Evolutionary conservation across 1,140 invertebrate genomes (phyloP).

Genomic region (Ctenoplectra terminalis): DNA sequence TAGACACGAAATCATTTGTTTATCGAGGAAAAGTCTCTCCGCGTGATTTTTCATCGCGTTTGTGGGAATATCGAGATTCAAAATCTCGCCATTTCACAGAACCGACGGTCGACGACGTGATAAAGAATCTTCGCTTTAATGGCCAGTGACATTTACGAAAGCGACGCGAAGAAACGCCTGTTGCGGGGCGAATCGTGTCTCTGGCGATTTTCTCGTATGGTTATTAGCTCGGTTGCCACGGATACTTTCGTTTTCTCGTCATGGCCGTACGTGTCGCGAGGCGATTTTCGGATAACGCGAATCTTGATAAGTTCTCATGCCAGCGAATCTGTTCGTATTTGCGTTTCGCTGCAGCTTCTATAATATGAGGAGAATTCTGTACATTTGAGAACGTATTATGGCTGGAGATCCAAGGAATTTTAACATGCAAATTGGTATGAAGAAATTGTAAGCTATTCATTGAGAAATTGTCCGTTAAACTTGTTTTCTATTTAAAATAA

Average conservation of each 20-base stretch:
- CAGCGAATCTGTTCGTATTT: conserved; percentile 12
- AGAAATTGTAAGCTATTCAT: not conserved
- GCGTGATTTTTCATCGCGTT: conserved; percentile 24
- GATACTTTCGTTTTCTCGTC: conserved; percentile 42
- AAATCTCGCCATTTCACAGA: conserved; percentile 1
- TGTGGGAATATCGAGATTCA: not conserved
- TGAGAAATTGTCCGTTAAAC: no score
- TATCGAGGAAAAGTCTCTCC: not conserved
- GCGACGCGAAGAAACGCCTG: conserved; percentile 23
- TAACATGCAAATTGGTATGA: not conserved
- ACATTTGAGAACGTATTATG: not conserved
- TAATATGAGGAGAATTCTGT: not conserved
- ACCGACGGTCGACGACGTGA: not conserved
- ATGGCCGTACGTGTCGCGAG: conserved; percentile 1
- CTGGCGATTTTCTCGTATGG: conserved; percentile 37
- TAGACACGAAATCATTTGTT: fast-evolving
- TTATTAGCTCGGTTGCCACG: conserved; percentile 33
- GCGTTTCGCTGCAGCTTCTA: not conserved
- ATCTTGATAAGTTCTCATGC: conserved; percentile 56
- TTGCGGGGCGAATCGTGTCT: conserved; percentile 28
- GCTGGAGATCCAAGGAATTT: not conserved
- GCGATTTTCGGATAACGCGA: conserved; percentile 50
- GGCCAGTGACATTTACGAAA: conserved; percentile 49
- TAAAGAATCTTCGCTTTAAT: conserved; percentile 45
- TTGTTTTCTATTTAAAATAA: not conserved